A percentile compares a stretch with the other conserved stretches of the same genome.
Conservation (phyloP, 2,797 vertebrate genomes). For the Emys orbicularis region DNA sequence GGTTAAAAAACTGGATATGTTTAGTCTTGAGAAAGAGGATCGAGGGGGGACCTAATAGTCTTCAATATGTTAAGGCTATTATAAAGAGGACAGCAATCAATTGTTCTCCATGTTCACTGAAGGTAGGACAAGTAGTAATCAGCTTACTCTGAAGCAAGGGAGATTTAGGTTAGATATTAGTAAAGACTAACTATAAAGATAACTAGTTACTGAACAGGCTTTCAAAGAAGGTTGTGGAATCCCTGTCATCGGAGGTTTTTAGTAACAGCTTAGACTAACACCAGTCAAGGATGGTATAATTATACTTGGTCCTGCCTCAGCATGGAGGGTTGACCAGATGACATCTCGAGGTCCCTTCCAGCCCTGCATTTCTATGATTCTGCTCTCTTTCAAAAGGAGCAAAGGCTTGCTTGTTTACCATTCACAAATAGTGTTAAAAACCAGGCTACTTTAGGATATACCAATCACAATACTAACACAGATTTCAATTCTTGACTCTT, state of each 20-base stretch:
- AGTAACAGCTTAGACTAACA: neutral
- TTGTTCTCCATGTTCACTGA: neutral
- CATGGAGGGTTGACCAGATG: neutral
- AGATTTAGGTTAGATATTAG: neutral
- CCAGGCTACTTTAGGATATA: neutral
- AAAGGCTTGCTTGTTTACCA: neutral
- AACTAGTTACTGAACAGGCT: neutral
- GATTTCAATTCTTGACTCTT: neutral
- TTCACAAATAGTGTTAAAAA: neutral
- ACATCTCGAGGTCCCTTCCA: neutral
- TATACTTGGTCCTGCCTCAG: neutral
- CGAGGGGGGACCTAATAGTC: neutral
- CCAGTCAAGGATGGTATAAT: neutral
- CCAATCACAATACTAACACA: neutral
- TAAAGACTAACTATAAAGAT: neutral
- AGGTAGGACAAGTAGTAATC: neutral
- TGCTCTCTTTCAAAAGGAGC: neutral
- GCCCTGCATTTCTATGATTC: neutral
- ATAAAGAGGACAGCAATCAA: neutral
- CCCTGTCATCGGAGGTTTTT: neutral
- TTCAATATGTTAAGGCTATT: neutral
- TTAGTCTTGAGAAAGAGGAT: neutral
- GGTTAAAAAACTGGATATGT: neutral
- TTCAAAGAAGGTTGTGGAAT: neutral
- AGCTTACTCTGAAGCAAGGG: neutral